Conservation (phyloP, 2,888 invertebrate species). For the Platerodrilus igneus region DNA sequence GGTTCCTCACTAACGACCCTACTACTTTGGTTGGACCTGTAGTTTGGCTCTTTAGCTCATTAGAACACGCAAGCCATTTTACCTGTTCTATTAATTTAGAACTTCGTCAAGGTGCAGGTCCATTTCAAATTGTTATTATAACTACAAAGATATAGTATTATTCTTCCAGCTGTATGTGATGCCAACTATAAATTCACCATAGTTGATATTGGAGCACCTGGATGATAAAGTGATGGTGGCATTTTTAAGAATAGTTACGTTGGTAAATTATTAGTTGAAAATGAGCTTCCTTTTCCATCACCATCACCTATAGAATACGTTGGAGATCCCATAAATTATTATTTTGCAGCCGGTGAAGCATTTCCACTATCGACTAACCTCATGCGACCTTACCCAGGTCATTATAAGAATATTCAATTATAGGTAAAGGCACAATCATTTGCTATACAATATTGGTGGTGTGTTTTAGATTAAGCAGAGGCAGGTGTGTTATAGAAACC, state of each 20-base stretch:
- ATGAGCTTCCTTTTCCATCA: constrained; percentile 2
- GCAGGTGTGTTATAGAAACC: constrained; percentile 2
- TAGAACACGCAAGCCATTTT: no score
- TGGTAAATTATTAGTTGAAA: constrained; percentile 1
- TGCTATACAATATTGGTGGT: no score
- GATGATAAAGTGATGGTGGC: constrained; percentile 8
- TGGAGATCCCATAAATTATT: constrained; percentile 9
- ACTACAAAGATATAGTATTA: no score
- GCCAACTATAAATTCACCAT: constrained; percentile 5
- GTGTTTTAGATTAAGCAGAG: constrained; percentile 4
- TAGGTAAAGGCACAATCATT: constrained; percentile 2
- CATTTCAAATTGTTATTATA: no score
- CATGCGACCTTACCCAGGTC: constrained; percentile 3
- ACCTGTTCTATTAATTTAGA: no score
- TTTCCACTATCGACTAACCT: constrained; percentile 9
- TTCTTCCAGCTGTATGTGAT: constrained; percentile 5
- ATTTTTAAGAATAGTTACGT: constrained; percentile 4
- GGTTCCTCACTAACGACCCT: no score
- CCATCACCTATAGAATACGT: no score
- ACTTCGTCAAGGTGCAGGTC: no score
- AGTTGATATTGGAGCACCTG: constrained; percentile 7
- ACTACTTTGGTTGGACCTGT: no score
- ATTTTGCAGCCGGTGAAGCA: constrained; percentile 12
- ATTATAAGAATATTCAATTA: constrained; percentile 4
- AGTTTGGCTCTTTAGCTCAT: no score